Conservation (phyloP, 30 jellyfish, hydroid and myxozoan species). For the Aurelia coerulea region DNA sequence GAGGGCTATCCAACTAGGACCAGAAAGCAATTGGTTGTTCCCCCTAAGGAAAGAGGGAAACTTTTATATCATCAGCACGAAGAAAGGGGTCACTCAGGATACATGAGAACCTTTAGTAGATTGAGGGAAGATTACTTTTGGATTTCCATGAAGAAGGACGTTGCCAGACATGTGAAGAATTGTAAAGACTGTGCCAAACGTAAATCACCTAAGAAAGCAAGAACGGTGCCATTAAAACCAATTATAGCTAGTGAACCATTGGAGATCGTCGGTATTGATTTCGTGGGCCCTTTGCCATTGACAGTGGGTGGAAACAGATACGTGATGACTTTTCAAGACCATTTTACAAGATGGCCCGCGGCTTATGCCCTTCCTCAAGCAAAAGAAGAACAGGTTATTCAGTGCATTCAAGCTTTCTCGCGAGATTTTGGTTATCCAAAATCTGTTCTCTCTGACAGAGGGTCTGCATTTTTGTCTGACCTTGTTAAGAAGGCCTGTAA, state of each 20-base stretch:
- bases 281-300: slow-evolving; percentile 69
- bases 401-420: slow-evolving; percentile 19
- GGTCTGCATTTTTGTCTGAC: slow-evolving; percentile 36
- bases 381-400: slow-evolving; percentile 15
- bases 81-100: slow-evolving; percentile 32
- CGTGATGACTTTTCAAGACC: slow-evolving; percentile 41
- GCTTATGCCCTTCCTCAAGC: slow-evolving; percentile 43
- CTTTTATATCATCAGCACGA: slow-evolving; percentile 26
- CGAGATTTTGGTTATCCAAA: slow-evolving; percentile 44
- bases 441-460: slow-evolving; percentile 52
- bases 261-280: slow-evolving; percentile 48
- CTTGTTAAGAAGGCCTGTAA: slow-evolving; percentile 36
- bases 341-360: slow-evolving; percentile 62
- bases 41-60: slow-evolving; percentile 26
- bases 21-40: slow-evolving; percentile 50
- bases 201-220: slow-evolving; percentile 19
- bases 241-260: slow-evolving; percentile 26
- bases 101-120: slow-evolving; percentile 14
- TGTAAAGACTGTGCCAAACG: slow-evolving; percentile 43
- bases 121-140: slow-evolving; percentile 34
- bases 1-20: slow-evolving; percentile 12
- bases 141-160: slow-evolving; percentile 23
- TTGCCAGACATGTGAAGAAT: slow-evolving; percentile 28
- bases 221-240: slow-evolving; percentile 32
- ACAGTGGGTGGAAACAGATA: slow-evolving; percentile 42